A percentile compares a stretch with the other conserved stretches of the same genome.
Conservation (phyloP, 2,888 invertebrate genomes). For the Nomada hirtipes region DNA sequence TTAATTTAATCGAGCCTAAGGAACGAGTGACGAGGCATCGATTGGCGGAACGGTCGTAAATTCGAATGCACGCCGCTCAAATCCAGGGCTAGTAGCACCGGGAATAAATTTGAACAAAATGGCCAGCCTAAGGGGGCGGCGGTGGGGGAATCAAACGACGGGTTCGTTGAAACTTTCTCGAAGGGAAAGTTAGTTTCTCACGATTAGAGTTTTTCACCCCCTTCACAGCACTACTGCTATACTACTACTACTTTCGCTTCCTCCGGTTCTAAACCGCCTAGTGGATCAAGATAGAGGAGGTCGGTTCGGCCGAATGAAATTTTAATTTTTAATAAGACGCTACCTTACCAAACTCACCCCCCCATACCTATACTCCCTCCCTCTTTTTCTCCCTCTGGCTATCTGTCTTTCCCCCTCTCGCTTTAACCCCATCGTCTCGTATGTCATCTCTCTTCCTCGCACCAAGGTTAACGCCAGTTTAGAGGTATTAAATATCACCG, state of each 20-base stretch:
- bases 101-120: constrained; percentile 58
- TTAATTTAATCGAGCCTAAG: background rate
- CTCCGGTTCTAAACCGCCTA: constrained; percentile 56
- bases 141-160: constrained; percentile 31
- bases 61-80: constrained; percentile 58
- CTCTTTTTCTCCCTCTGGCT: background rate
- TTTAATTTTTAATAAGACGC: constrained; percentile 82
- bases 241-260: constrained; percentile 52
- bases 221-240: constrained; percentile 41
- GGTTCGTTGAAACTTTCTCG: constrained; percentile 58
- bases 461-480: constrained; percentile 48
- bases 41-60: constrained; percentile 53
- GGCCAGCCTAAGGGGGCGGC: constrained; percentile 11
- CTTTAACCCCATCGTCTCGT: constrained; percentile 25
- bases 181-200: constrained; percentile 73
- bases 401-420: constrained; percentile 13
- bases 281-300: constrained; percentile 68
- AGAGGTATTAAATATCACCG: constrained; percentile 74
- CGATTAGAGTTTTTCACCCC: constrained; percentile 69
- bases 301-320: constrained; percentile 80
- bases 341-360: constrained; percentile 47
- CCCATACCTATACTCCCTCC: background rate
- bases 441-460: constrained; percentile 6
- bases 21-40: constrained; percentile 48
- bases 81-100: constrained; percentile 39